Conservation (phyloP, 1,140 invertebrate species). For the Oedothorax gibbosus region DNA sequence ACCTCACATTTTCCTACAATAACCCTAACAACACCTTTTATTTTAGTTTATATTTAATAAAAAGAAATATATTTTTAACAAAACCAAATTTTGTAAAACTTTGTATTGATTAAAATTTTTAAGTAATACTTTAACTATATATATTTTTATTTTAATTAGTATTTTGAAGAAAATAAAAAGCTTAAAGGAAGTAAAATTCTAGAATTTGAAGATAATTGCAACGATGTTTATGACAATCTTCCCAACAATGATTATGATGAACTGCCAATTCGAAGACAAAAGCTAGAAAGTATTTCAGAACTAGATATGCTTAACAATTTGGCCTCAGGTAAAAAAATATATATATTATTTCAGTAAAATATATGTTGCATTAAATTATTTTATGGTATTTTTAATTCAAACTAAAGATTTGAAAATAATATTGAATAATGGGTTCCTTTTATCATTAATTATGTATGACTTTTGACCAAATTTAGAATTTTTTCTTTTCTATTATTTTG, state of each 20-base stretch:
- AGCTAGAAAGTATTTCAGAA: conserved; percentile 32
- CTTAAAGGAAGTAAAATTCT: background rate
- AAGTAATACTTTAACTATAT: too few species aligned
- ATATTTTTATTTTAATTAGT: background rate
- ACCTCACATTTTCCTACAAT: too few species aligned
- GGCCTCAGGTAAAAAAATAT: conserved; percentile 17
- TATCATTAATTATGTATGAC: background rate
- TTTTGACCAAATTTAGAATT: background rate
- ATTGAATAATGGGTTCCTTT: background rate
- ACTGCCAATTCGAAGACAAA: too few species aligned
- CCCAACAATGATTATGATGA: background rate
- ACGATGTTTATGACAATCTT: background rate
- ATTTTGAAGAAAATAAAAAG: conserved; percentile 52
- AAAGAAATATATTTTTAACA: too few species aligned
- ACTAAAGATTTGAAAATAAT: background rate
- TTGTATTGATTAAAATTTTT: too few species aligned
- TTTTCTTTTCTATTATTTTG: background rate
- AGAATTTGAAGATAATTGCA: background rate
- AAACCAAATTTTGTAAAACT: too few species aligned
- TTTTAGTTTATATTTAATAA: too few species aligned
- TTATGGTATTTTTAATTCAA: background rate
- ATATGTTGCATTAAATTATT: background rate
- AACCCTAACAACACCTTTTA: too few species aligned
- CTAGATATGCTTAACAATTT: conserved; percentile 31
- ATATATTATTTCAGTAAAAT: background rate